Base-by-base conservation (phyloP, 2,888 invertebrate genomes). In the Aphidius colemani region DNA sequence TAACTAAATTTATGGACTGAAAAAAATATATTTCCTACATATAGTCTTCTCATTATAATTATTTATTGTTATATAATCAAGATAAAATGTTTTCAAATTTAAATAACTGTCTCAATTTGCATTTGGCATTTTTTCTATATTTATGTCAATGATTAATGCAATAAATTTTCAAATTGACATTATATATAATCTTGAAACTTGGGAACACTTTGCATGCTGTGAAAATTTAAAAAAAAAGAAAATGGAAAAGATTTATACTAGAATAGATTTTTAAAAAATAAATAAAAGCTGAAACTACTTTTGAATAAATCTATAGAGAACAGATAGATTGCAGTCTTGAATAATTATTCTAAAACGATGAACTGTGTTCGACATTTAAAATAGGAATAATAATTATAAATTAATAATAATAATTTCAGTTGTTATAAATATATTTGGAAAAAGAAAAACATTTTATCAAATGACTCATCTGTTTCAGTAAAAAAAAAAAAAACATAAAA, bases 351-450 rank as follows among this genome's bases (percentile, higher is more conserved):
- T 71, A 74, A 76, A 76, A 67, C 71, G 30, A 59, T 65, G 67
- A 69, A 74, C 71, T 73, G 75, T 76, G 74, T 76, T 75, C 76
- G 74, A 69, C 61, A 48, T 61, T 39, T 60, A 59, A 40, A 48
- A 53, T 53, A 9, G n/a, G 40, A 6, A 53, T 7, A 41, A 53
- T 41, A 53, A 39, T 41, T 11, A 58, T 59, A 63, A 58, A 57
- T 59, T 63, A 55, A 18, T 18, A 18, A 18, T 18, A 18, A 18
- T n/a, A n/a, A n/a, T n/a, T n/a, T 18, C 13, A 18, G 2, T 18
- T 30, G 5, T n/a, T n/a, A n/a, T n/a, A n/a, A n/a, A n/a, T 30
- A 30, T 5, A 30, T 30, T 30, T 30, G 30, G 5, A 30, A 30
- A 30, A 30, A 30, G 5, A 30, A 30, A 30, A 30, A 30, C 0